phyloP scores from a whole-genome alignment of 92 coral and sea anemone genomes.

The Actinernus sp. region DNA sequence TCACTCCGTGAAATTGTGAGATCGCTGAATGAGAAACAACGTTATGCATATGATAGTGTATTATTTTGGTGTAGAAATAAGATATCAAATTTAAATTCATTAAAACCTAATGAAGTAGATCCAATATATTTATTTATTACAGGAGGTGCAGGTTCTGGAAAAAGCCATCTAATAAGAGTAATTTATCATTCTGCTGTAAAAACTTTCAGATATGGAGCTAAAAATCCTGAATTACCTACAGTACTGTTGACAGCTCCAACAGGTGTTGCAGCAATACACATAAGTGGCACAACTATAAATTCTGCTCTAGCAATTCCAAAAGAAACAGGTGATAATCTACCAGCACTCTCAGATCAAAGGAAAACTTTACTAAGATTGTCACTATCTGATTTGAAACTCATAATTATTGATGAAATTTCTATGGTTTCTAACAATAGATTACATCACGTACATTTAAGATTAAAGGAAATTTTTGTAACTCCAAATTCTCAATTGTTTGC shows the following conservation, averaged over 20 bases:
- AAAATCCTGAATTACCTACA: slow-evolving; percentile 65
- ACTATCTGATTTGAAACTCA: slow-evolving; percentile 36
- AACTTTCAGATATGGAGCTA: slow-evolving; percentile 53
- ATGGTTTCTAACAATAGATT: slow-evolving; percentile 61
- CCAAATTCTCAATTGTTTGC: slow-evolving; percentile 55
- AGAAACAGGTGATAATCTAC: slow-evolving; percentile 39
- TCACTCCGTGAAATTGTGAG: slow-evolving; percentile 39
- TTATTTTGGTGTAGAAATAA: slow-evolving; percentile 50
- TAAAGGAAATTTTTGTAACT: slow-evolving; percentile 57
- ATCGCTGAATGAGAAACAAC: slow-evolving; percentile 44
- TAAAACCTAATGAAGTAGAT: slow-evolving; percentile 33
- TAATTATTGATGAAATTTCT: slow-evolving; percentile 58
- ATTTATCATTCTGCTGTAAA: slow-evolving; percentile 64
- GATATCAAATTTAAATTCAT: slow-evolving; percentile 57
- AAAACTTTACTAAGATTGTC: slow-evolving; percentile 28
- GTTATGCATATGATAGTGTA: slow-evolving; percentile 43
- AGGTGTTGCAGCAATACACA: slow-evolving; percentile 62
- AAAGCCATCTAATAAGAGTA: slow-evolving; percentile 57
- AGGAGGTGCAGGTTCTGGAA: slow-evolving; percentile 82
- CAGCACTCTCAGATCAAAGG: slow-evolving; percentile 68
- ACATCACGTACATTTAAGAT: slow-evolving; percentile 67
- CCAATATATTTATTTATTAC: slow-evolving; percentile 67
- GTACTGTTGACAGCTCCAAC: slow-evolving; percentile 68
- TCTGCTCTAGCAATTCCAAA: slow-evolving; percentile 27
- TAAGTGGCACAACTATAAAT: slow-evolving; percentile 31